These are phyloP conservation scores for Alentia gelatinosa DNA, from an alignment of 2,888 invertebrate genomes.

Conservation along the genomic window DNA sequence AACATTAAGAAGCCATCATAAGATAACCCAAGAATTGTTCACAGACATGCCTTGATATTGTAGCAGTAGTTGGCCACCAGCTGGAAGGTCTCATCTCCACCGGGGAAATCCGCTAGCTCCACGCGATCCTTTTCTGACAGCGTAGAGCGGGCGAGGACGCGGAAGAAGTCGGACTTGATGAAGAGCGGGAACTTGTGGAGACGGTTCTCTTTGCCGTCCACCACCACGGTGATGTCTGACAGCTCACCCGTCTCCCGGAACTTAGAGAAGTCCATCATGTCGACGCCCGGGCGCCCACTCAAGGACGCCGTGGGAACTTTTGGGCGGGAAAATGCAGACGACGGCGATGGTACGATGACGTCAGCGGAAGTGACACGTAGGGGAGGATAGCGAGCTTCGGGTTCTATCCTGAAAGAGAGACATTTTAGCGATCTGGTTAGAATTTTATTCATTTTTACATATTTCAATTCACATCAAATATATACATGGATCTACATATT, in stretches of 20 bases:
- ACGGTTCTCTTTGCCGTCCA: constrained; percentile 74
- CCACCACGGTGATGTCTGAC: constrained; percentile 77
- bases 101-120: constrained; percentile 76
- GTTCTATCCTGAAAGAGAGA: neutral
- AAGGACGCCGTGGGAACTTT: neutral
- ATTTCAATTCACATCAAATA: neutral
- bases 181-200: constrained; percentile 80
- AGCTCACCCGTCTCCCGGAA: constrained; percentile 73
- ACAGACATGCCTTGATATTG: constrained; percentile 60
- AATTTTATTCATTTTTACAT: neutral
- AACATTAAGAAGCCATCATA: too few relatives aligned
- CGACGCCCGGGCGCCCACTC: neutral
- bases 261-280: constrained; percentile 62
- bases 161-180: constrained; percentile 78
- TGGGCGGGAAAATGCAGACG: constrained; percentile 20
- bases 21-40: too few relatives aligned
- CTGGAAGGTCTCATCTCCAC: constrained; percentile 76
- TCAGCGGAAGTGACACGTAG: constrained; percentile 24
- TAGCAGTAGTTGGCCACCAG: constrained; percentile 79
- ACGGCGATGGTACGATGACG: constrained; percentile 23
- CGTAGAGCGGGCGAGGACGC: constrained; percentile 67
- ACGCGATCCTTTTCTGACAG: constrained; percentile 63
- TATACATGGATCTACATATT: neutral
- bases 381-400: neutral
- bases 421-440: neutral